Evolutionary conservation across 2,113 vertebrate genomes (phyloP).

Genomic region (Danionella cerebrum): DNA sequence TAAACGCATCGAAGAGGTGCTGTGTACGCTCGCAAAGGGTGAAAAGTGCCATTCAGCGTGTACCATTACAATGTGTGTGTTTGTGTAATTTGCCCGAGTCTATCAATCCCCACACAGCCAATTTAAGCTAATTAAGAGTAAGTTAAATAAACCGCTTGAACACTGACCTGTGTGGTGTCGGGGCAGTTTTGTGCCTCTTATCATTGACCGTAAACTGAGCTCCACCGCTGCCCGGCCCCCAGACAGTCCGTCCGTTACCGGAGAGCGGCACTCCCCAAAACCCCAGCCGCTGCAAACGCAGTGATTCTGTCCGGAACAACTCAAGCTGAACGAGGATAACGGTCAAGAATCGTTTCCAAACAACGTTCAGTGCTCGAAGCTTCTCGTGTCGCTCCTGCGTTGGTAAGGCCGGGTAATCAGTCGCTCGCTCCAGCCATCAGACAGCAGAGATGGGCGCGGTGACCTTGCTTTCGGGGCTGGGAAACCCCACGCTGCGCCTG

Average conservation of each 20-base stretch:
- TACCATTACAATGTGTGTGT: too few species aligned
- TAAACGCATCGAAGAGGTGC: neutral
- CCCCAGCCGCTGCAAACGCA: slow-evolving; percentile 49
- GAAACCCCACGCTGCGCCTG: slow-evolving; percentile 71
- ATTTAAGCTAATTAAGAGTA: slow-evolving; percentile 20
- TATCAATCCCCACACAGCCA: slow-evolving; percentile 17
- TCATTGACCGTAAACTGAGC: slow-evolving; percentile 66
- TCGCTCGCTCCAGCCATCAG: slow-evolving; percentile 71
- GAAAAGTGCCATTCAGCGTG: too few species aligned
- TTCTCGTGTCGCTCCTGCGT: slow-evolving; percentile 57
- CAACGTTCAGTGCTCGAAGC: slow-evolving; percentile 56
- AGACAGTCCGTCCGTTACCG: slow-evolving; percentile 58
- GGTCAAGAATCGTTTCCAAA: slow-evolving; percentile 49
- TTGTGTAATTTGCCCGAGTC: neutral
- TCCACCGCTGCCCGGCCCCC: slow-evolving; percentile 47
- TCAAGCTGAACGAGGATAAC: slow-evolving; percentile 27
- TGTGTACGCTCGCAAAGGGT: too few species aligned
- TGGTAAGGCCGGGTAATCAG: slow-evolving; percentile 61
- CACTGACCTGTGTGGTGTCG: slow-evolving; percentile 66
- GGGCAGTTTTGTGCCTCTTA: slow-evolving; percentile 60
- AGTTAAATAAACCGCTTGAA: neutral
- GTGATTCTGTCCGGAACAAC: neutral
- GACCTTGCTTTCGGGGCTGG: slow-evolving; percentile 70
- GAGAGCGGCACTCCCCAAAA: slow-evolving; percentile 71
- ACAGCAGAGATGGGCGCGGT: slow-evolving; percentile 77